phyloP scores from a whole-genome alignment of 2,113 vertebrate species.

The Malurus elegans region DNA sequence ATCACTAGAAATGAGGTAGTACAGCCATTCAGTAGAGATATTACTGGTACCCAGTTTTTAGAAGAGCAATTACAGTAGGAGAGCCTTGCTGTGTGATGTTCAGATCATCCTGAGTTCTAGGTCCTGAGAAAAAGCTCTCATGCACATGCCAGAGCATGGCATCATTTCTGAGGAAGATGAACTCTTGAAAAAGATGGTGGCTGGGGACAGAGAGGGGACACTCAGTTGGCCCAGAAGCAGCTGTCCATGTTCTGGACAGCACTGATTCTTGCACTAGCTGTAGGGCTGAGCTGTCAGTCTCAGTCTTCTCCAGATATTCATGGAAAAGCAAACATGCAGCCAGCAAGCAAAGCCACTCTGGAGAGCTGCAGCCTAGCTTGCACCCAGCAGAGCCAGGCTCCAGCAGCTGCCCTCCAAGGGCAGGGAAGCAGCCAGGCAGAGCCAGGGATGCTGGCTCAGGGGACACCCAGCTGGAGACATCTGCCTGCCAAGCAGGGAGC shows the following conservation, averaged over 20 bases:
- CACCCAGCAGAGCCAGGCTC: neutral
- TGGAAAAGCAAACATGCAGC: neutral
- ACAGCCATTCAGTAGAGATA: neutral
- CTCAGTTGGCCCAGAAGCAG: neutral
- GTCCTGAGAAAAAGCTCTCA: neutral
- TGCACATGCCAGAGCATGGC: neutral
- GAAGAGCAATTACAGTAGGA: neutral
- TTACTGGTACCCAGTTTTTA: neutral
- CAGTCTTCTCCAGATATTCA: neutral
- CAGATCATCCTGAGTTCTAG: neutral
- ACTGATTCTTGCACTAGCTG: neutral
- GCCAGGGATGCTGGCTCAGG: neutral
- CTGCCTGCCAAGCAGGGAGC: neutral
- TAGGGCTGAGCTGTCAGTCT: neutral
- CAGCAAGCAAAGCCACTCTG: neutral
- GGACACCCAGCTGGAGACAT: neutral
- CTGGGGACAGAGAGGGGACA: neutral
- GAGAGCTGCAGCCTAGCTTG: neutral
- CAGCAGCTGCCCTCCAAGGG: neutral
- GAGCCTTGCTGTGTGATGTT: neutral
- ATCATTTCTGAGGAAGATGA: neutral
- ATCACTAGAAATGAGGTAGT: neutral
- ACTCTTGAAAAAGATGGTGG: neutral
- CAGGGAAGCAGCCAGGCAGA: neutral
- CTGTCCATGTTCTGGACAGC: accelerated